phyloP scores from a whole-genome alignment of 37 sponge, comb jelly and placozoan genomes.

The Haliclona indistincta region DNA sequence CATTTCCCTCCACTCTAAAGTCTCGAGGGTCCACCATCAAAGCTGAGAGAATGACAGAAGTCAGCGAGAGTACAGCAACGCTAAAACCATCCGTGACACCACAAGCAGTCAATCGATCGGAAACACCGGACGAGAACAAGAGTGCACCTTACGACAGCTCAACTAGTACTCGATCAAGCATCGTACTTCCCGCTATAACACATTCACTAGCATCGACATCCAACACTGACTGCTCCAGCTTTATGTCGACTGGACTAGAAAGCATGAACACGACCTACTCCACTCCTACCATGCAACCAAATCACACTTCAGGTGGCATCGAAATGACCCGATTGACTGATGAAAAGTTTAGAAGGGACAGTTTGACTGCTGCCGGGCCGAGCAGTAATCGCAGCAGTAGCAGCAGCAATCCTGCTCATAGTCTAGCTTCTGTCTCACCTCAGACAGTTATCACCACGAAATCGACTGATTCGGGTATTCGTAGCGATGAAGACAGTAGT shows the following conservation, averaged over 20 bases:
- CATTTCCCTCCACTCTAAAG: no score
- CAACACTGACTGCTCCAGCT: not conserved
- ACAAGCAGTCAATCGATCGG: no score
- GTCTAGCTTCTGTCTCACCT: not conserved
- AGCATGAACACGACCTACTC: conserved; percentile 3
- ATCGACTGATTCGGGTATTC: conserved; percentile 57
- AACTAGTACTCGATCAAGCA: not conserved
- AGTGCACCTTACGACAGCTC: no score
- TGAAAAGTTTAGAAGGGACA: not conserved
- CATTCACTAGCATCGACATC: not conserved
- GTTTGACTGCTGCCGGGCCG: not conserved
- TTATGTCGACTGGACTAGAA: conserved; percentile 2
- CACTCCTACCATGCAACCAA: not conserved
- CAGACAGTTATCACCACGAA: conserved; percentile 13
- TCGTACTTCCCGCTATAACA: not conserved
- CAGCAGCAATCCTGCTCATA: no score
- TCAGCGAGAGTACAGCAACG: no score
- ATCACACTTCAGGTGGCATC: not conserved
- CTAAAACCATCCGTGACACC: no score
- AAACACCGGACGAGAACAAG: no score
- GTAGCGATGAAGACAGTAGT: conserved; percentile 55
- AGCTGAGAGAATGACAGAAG: no score
- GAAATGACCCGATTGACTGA: not conserved
- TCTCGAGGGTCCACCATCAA: no score
- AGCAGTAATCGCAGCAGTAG: no score